phyloP scores from a whole-genome alignment of 1,140 invertebrate species.

The Elymnias hypermnestra region DNA sequence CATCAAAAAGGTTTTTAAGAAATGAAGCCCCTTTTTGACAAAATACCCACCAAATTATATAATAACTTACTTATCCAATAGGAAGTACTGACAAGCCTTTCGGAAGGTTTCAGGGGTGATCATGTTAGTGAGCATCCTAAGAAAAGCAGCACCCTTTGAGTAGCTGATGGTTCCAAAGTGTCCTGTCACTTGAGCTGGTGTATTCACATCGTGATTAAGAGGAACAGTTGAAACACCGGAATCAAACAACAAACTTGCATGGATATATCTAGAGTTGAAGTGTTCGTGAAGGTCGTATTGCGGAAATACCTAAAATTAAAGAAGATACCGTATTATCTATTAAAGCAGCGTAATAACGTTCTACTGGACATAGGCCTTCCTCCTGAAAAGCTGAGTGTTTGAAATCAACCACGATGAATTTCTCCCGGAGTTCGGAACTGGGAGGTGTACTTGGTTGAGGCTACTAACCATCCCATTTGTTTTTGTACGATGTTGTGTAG shows the following conservation, averaged over 20 bases:
- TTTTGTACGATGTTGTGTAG: no score
- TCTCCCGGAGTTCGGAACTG: no score
- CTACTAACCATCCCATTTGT: no score
- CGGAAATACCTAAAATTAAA: conserved; percentile 62
- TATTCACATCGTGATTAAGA: conserved; percentile 75
- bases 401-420: no score
- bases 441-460: no score
- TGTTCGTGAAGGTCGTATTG: conserved; percentile 73
- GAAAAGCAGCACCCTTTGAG: conserved; percentile 80
- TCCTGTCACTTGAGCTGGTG: conserved; percentile 77
- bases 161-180: conserved; percentile 86
- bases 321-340: no score
- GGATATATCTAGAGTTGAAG: conserved; percentile 81
- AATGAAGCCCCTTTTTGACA: no score
- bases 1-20: no score
- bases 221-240: conserved; percentile 79
- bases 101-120: conserved; percentile 80
- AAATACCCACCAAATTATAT: no score
- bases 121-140: conserved; percentile 86
- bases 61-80: conserved; percentile 45
- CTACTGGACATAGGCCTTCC: no score
- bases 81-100: conserved; percentile 77
- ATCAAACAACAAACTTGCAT: conserved; percentile 81
- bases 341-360: no score
- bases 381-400: no score